Evolutionary conservation across 2,888 invertebrate genomes (phyloP).

Genomic region (Malthinus seriepunctatus): DNA sequence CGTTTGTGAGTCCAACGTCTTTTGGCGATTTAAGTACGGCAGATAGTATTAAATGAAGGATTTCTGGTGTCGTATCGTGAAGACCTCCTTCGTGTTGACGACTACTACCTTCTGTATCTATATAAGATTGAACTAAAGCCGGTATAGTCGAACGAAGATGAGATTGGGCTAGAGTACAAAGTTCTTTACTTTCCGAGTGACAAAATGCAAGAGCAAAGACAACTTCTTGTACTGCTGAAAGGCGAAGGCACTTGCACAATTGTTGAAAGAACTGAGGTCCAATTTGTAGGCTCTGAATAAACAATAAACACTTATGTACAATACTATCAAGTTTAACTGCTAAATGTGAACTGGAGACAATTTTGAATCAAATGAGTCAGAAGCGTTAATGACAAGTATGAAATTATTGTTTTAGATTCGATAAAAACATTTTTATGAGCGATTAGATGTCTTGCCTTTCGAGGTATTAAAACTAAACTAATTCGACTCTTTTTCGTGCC

Average conservation of each 20-base stretch:
- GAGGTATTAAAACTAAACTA: no score
- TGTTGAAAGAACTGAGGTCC: conserved; percentile 80
- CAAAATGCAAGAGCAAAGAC: conserved; percentile 84
- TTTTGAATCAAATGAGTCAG: no score
- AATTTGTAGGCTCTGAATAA: conserved; percentile 74
- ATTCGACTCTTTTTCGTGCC: no score
- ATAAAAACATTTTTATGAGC: no score
- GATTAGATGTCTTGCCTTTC: no score
- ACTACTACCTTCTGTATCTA: conserved; percentile 76
- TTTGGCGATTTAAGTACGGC: conserved; percentile 64
- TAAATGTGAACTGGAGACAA: no score
- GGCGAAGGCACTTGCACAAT: conserved; percentile 82
- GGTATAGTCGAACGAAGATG: conserved; percentile 83
- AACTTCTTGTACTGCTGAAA: conserved; percentile 89
- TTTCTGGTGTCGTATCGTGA: conserved; percentile 89
- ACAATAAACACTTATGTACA: conserved; percentile 27
- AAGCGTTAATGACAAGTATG: no score
- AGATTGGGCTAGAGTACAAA: conserved; percentile 72
- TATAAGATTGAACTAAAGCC: conserved; percentile 82
- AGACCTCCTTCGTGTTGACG: conserved; percentile 78
- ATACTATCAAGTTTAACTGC: no score
- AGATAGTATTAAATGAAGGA: conserved; percentile 79
- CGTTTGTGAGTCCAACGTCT: conserved; percentile 67
- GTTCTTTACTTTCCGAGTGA: conserved; percentile 78
- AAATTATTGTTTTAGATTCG: no score